Base-by-base conservation (phyloP, 2,113 vertebrate species). In the Corythoichthys intestinalis region DNA sequence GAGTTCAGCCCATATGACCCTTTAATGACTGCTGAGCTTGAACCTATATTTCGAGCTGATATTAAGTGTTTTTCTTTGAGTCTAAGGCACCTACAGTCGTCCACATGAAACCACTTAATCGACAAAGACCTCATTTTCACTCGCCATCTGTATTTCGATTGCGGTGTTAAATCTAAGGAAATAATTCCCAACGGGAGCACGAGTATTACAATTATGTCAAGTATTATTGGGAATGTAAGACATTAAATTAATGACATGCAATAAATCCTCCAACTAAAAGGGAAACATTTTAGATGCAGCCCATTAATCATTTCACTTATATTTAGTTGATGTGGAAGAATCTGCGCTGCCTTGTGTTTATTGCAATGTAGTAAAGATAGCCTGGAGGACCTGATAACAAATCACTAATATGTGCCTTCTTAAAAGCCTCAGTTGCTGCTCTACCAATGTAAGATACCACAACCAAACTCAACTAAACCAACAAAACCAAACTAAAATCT, bases 161-260 rank as follows among this genome's bases (percentile, higher is more conserved):
- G 52, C 48, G 44, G 12, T 67, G 56, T 53, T 41, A 66, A 39
- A 67, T 50, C 34, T 37, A 64, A 73, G 65, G 52, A 8, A 75
- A 66, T 61, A 54, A 28, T 13, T 61, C 38, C 35, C 64, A 71
- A n/a, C 35, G 50, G 67, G 46, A 73, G 47, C 58, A 69, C 53
- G 44, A 73, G 62, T 59, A 76, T 62, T 69, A 71, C 37, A 74
- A 67, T 54, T 62, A 5, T 70, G 17, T 65, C 64, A 77, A 65
- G 69, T 65, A 56, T 70, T 71, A 61, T 47, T 52, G 15, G 49
- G 39, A 50, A 37, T 62, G 38, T 37, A 64, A 74, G 69, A 54
- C 38, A 41, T 67, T 37, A 74, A 62, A 76, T 65, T 71, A 20
- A 41, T 65, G 63, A 69, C 56, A 53, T 64, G 48, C 64, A 52